Evolutionary conservation across 2,888 invertebrate genomes (phyloP), one percentile per base, ranked within the genome.

Genomic region (Microctonus hyperodae): DNA sequence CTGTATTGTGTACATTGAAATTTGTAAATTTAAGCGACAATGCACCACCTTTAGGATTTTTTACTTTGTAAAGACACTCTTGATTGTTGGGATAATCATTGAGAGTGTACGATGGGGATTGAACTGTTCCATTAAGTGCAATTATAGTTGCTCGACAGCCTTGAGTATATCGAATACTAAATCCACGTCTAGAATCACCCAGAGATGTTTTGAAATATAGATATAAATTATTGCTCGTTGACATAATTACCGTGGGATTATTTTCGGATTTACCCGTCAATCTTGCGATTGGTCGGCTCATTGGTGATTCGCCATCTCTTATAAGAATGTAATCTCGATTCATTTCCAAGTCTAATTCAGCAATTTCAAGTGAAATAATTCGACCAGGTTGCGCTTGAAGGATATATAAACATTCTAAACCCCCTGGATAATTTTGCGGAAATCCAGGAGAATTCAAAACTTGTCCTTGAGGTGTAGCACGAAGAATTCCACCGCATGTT

Each of bases 331-430:
- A 94, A 84, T 98, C 98, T 73, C 94, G 88, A 74, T 91, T 91
- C 80, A 90, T 88, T 78, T 92, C 93, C 70, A 95, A 86, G 79
- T 95, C 95, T 76, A 96, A 86, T 80, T 95, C 94, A 80, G 95
- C 93, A 63, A 95, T 90, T 87, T 97, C 96, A 59, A 98, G 86
- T 1, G 97, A 96, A 71, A 98, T 93, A 69, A 97, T 94, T 81
- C 95, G 90, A 53, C 96, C 97, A 33, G 93, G 90, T 80, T 96
- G 94, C 1, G 98, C 93, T 80, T 92, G 92, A 71, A 98, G 91
- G 57, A 94, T 91, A 85, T 97, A 98, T 62, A 96, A 88, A 76
- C 97, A 97, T 86, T 98, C 98, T 70, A 97, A 87, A n/a, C 97
- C 97, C 62, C 97, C 96, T 0, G 97, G 96, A 85, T 97, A 97